A percentile compares a stretch with the other conserved stretches of the same genome.
Evolutionary conservation across 2,888 invertebrate genomes (phyloP).

Genomic region (Tyria jacobaeae): DNA sequence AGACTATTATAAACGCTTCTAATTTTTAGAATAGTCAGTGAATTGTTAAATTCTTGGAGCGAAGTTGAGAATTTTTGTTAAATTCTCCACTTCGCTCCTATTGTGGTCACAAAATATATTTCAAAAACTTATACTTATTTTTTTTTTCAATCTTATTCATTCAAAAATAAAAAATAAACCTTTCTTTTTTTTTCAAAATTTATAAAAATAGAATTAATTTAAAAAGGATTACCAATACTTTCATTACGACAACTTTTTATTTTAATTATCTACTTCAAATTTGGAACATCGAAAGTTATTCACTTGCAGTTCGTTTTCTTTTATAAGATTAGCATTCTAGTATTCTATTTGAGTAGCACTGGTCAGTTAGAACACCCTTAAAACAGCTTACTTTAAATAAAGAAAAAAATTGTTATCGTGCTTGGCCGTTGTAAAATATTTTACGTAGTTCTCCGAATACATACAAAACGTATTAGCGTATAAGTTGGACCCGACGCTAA

Average conservation of each 20-base stretch:
- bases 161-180: no score
- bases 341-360: neutral
- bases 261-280: no score
- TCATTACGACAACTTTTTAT: no score
- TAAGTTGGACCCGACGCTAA: slow-evolving; percentile 35
- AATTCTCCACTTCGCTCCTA: no score
- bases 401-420: neutral
- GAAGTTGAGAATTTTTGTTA: no score
- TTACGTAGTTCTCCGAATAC: slow-evolving; percentile 23
- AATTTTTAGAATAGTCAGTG: neutral
- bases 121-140: no score
- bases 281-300: neutral
- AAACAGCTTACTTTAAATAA: neutral
- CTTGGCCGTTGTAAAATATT: slow-evolving; percentile 13
- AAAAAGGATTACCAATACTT: no score
- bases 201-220: no score
- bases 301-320: neutral
- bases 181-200: no score
- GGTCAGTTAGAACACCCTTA: neutral
- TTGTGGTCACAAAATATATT: no score
- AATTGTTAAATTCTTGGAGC: no score
- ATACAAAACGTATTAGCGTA: slow-evolving; percentile 40
- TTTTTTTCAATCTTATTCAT: no score
- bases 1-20: neutral
- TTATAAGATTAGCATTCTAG: neutral